Conservation (phyloP, 1,140 invertebrate genomes). For the Drosophila bocqueti region DNA sequence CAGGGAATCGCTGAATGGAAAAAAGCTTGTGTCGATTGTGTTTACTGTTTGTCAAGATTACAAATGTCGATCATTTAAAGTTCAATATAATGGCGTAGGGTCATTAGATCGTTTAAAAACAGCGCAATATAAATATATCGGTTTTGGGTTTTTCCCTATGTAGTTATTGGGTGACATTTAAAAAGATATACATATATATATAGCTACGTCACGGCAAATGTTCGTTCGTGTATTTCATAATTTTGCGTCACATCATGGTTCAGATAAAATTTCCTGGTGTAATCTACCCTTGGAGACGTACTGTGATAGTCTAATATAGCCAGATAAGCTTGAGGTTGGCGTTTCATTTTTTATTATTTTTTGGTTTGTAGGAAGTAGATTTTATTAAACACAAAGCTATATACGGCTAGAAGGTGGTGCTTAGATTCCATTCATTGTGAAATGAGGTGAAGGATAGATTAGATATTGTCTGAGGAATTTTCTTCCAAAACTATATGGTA, state of each 20-base stretch:
- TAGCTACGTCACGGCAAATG: constrained; percentile 26
- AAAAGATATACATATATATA: neutral
- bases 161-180: constrained; percentile 16
- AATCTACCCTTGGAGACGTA: constrained; percentile 23
- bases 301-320: constrained; percentile 1
- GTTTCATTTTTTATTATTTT: constrained; percentile 10
- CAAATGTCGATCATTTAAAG: constrained; percentile 41
- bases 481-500: neutral
- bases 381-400: constrained; percentile 6
- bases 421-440: neutral
- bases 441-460: constrained; percentile 9
- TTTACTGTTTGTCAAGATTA: constrained; percentile 20
- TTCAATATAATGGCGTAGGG: constrained; percentile 19
- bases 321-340: constrained; percentile 18
- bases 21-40: constrained; percentile 28
- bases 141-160: constrained; percentile 15
- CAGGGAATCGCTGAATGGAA: constrained; percentile 47
- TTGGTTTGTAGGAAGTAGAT: neutral
- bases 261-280: constrained; percentile 24
- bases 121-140: constrained; percentile 28
- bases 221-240: constrained; percentile 32
- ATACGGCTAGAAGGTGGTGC: neutral
- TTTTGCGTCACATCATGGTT: constrained; percentile 36
- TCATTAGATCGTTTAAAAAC: constrained; percentile 23
- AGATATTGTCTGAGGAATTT: neutral